Percentiles rank a stretch among this genome's conserved stretches.
Evolutionary conservation across 2,888 invertebrate genomes (phyloP).

Genomic region (Cheilosia variabilis): DNA sequence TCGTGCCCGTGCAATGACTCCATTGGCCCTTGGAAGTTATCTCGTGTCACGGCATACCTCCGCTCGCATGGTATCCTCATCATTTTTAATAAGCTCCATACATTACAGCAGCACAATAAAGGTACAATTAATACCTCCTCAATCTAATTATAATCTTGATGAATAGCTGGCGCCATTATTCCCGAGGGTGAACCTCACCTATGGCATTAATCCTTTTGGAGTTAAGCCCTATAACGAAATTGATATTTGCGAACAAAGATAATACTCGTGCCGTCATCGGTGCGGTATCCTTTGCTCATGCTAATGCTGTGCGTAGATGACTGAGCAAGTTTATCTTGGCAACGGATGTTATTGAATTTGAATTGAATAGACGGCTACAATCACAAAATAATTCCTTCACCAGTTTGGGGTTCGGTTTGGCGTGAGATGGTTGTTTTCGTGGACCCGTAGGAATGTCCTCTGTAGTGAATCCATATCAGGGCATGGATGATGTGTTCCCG

Average conservation of each 20-base stretch:
- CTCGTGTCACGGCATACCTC: background rate
- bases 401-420: slow-evolving; percentile 4
- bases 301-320: slow-evolving; percentile 23
- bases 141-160: slow-evolving; percentile 51
- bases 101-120: background rate
- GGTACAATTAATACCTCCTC: slow-evolving; percentile 46
- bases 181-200: slow-evolving; percentile 6
- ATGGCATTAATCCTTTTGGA: slow-evolving; percentile 36
- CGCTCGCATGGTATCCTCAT: background rate
- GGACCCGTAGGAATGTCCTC: slow-evolving; percentile 15
- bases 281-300: slow-evolving; percentile 6
- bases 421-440: slow-evolving; percentile 38
- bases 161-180: slow-evolving; percentile 27
- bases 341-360: slow-evolving; percentile 55
- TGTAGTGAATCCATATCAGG: background rate
- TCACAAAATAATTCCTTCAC: slow-evolving; percentile 41
- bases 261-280: slow-evolving; percentile 21
- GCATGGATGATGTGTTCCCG: slow-evolving; percentile 29
- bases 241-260: slow-evolving; percentile 36
- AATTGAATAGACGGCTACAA: slow-evolving; percentile 47
- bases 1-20: too few relatives aligned
- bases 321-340: slow-evolving; percentile 28
- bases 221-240: slow-evolving; percentile 46
- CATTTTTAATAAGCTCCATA: slow-evolving; percentile 3
- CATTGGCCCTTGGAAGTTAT: background rate